Evolutionary conservation across 2,888 invertebrate genomes (phyloP).

Genomic region (Calameuta idolon): DNA sequence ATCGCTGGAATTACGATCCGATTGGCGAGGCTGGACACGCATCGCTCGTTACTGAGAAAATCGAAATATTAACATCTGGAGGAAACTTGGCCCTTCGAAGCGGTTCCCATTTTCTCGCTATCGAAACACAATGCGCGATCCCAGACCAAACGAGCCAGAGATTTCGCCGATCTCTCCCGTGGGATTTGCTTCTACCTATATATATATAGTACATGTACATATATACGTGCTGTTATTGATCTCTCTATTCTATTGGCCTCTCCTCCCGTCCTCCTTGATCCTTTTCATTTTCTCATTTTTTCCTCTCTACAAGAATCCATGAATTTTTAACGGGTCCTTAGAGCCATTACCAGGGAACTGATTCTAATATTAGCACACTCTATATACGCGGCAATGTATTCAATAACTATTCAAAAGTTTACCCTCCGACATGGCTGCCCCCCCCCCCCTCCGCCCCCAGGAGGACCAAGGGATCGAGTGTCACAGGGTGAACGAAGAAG

Average conservation of each 20-base stretch:
- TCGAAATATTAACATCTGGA: constrained; percentile 38
- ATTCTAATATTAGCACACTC: background rate
- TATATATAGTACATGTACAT: too few relatives aligned
- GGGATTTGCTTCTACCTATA: too few relatives aligned
- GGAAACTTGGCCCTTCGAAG: constrained; percentile 12
- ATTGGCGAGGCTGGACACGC: constrained; percentile 31
- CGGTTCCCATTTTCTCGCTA: constrained; percentile 7
- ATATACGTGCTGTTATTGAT: too few relatives aligned
- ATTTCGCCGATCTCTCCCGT: background rate
- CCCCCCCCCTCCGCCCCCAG: background rate
- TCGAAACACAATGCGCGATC: constrained; percentile 5
- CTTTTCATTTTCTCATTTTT: too few relatives aligned
- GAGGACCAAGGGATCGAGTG: background rate
- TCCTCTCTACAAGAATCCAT: too few relatives aligned
- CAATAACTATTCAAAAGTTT: constrained; percentile 61
- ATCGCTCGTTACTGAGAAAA: constrained; percentile 23
- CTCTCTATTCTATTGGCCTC: too few relatives aligned
- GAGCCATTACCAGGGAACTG: background rate
- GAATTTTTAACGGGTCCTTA: too few relatives aligned
- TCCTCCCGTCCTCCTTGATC: too few relatives aligned
- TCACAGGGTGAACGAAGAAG: background rate
- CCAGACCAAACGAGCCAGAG: background rate
- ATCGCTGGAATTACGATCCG: constrained; percentile 23
- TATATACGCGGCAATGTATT: constrained; percentile 33
- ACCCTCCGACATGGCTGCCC: constrained; percentile 21